These are phyloP conservation scores for Lepidocyrtoides sp. DNA, from an alignment of 2,888 invertebrate species.

Conservation along the genomic window DNA sequence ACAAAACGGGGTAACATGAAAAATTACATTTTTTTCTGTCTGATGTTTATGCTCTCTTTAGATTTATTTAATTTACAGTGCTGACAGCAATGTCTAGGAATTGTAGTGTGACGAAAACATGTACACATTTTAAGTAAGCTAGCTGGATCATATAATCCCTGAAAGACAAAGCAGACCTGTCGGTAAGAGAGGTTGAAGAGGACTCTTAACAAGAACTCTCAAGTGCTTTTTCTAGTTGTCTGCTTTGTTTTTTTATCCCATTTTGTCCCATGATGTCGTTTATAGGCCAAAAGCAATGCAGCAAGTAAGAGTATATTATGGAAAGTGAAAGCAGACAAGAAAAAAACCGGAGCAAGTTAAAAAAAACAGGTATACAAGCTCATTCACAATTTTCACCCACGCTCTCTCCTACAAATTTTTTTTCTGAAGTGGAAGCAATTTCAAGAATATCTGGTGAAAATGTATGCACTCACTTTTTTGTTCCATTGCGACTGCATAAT, in stretches of 20 bases:
- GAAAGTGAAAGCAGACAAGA: not conserved
- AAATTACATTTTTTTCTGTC: not conserved
- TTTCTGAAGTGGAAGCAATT: not conserved
- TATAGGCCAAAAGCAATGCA: not conserved
- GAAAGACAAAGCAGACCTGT: not conserved
- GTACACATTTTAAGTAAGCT: not conserved
- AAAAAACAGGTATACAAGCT: not conserved
- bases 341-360: not conserved
- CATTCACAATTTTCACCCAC: not conserved
- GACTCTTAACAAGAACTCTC: constrained; percentile 27
- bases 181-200: constrained; percentile 10
- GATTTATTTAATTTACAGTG: not conserved
- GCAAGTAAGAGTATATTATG: not conserved
- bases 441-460: too few relatives aligned
- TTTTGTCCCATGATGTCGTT: not conserved
- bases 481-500: not conserved
- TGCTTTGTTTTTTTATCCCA: not conserved
- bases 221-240: constrained; percentile 20
- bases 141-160: constrained; percentile 27
- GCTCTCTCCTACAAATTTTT: not conserved
- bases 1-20: not conserved
- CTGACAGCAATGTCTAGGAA: constrained; percentile 14
- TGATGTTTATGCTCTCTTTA: not conserved
- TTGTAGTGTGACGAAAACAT: not conserved
- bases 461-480: too few relatives aligned